phyloP scores from a whole-genome alignment of 2,888 invertebrate genomes.

The Suillia variegata region DNA sequence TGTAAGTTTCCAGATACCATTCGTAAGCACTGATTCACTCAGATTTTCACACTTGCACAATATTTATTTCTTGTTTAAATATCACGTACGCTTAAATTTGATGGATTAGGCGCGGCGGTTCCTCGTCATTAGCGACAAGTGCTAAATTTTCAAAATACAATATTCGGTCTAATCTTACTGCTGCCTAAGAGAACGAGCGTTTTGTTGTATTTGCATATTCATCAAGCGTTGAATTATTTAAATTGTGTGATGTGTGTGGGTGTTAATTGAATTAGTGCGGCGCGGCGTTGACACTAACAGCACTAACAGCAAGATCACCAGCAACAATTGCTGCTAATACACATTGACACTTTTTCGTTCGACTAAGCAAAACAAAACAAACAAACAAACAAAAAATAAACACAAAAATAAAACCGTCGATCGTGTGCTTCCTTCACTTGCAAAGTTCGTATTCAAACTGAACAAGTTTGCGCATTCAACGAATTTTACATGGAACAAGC shows the following conservation, averaged over 20 bases:
- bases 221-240: not conserved
- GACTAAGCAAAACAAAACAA: no score
- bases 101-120: not conserved
- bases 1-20: not conserved
- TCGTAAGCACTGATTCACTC: not conserved
- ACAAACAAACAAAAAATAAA: not conserved
- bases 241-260: constrained; percentile 45
- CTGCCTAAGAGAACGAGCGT: no score
- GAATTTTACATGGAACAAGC: constrained; percentile 6
- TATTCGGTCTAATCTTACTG: no score
- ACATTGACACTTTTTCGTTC: no score
- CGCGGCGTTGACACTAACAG: constrained; percentile 25
- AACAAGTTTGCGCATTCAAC: constrained; percentile 34
- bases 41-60: not conserved
- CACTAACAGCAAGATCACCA: constrained; percentile 19
- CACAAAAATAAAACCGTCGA: constrained; percentile 35
- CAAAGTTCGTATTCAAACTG: constrained; percentile 52
- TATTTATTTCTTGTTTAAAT: not conserved
- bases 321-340: no score
- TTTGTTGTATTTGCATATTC: not conserved
- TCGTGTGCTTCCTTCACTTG: constrained; percentile 42
- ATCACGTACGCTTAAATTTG: no score
- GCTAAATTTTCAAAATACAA: constrained; percentile 2
- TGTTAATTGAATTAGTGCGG: constrained; percentile 52
- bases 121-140: not conserved